A percentile compares a stretch with the other conserved stretches of the same genome.
Conservation (phyloP, 2,113 vertebrate species). For the Raja brachyura region DNA sequence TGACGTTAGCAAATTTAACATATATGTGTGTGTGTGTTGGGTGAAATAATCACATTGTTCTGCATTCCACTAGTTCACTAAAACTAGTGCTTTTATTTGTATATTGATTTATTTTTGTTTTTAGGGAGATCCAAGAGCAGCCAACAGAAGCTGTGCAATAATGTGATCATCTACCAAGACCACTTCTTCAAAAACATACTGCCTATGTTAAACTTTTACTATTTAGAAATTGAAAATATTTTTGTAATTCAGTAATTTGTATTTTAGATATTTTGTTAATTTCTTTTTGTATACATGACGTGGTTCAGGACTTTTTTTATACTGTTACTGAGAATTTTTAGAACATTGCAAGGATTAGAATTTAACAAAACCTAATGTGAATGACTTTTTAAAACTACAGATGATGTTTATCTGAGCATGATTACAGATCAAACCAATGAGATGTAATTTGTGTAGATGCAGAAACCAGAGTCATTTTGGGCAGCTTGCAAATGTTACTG, state of each 20-base stretch:
- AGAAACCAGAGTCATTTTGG: conserved; percentile 1
- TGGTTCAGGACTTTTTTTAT: conserved; percentile 31
- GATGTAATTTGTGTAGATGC: neutral
- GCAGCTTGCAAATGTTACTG: conserved; percentile 6
- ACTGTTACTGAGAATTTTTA: conserved; percentile 30
- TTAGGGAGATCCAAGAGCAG: conserved; percentile 56
- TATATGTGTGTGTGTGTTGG: too few relatives aligned
- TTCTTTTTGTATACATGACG: conserved; percentile 28
- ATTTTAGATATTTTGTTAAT: conserved; percentile 37
- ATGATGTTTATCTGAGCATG: neutral
- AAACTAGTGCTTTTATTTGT: neutral
- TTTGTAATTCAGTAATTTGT: conserved; percentile 37
- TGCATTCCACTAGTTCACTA: neutral
- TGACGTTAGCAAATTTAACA: too few relatives aligned
- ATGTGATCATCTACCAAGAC: conserved; percentile 63
- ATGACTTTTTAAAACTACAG: conserved; percentile 23
- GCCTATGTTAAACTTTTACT: conserved; percentile 8
- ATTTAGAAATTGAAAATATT: conserved; percentile 37
- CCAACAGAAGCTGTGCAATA: conserved; percentile 62
- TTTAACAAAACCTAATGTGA: conserved; percentile 30
- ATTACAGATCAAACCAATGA: conserved; percentile 15
- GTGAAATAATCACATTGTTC: neutral
- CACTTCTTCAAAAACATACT: conserved; percentile 25
- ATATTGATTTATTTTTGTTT: neutral
- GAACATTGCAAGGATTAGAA: conserved; percentile 20